Conservation (phyloP, 2,888 invertebrate species). For the Yponomeuta evonymella region DNA sequence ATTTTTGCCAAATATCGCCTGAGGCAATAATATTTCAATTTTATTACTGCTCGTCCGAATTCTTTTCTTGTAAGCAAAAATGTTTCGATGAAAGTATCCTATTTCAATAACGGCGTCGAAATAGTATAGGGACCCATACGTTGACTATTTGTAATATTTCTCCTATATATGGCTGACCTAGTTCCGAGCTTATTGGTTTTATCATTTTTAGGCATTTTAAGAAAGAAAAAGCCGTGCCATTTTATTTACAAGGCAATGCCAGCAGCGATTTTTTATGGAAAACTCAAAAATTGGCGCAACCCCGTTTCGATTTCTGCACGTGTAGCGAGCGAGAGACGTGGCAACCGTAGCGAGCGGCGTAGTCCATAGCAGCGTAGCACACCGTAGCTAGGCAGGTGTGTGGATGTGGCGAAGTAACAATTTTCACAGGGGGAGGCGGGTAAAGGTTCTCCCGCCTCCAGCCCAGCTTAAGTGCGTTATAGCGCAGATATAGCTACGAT, state of each 20-base stretch:
- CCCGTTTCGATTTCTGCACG: not conserved
- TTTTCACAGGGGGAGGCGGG: constrained; percentile 42
- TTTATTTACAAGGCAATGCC: too few relatives aligned
- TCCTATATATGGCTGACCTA: not conserved
- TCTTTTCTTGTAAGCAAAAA: constrained; percentile 3
- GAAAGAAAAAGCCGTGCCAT: not conserved
- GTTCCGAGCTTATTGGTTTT: not conserved
- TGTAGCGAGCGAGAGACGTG: not conserved
- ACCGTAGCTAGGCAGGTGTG: not conserved
- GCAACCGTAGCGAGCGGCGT: not conserved
- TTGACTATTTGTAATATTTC: not conserved
- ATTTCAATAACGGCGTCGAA: constrained; percentile 4
- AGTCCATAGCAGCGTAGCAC: not conserved
- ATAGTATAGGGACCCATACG: not conserved
- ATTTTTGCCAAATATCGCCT: constrained; percentile 7
- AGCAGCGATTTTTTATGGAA: not conserved
- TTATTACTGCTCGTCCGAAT: constrained; percentile 7
- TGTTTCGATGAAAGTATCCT: constrained; percentile 3
- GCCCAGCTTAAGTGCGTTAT: not conserved
- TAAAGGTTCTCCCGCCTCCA: constrained; percentile 18
- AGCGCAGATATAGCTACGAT: not conserved
- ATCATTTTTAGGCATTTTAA: not conserved
- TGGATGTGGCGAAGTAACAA: constrained; percentile 38
- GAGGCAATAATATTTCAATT: constrained; percentile 12
- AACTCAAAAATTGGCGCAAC: too few relatives aligned